Base-by-base conservation (phyloP, 2,113 vertebrate species). In the Pelobates fuscus region DNA sequence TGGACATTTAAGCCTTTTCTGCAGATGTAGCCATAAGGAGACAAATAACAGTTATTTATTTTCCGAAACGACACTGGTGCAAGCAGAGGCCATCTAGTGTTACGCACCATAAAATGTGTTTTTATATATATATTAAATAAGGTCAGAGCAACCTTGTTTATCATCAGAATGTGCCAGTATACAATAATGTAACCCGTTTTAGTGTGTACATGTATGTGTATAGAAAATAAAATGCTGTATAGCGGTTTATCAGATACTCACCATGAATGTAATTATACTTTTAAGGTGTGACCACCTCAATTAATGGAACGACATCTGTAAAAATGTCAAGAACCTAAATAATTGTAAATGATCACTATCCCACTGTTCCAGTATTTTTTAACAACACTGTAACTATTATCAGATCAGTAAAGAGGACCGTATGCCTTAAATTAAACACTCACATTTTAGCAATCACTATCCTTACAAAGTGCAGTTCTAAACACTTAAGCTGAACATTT, bases 181-280 rank as follows among this genome's bases (percentile, higher is more conserved):
- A 73, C 71, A 81, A 81, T 70, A 78, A 73, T 80, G 82, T 80
- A 17, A 78, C 78, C 81, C 62, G 77, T 81, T 79, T 82, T 86
- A 82, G n/a, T n/a, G n/a, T 78, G 80, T 74, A 88, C 82, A 81
- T 63, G 72, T 75, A 77, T 68, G 81, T 63, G 72, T 75, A 77
- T 68, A 80, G 82, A 79, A n/a, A 86, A 84, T 78, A 79, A 61
- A 67, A 43, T 49, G 71, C 80, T 72, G 70, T 62, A 65, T 77
- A 85, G 77, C 77, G 80, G 79, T 80, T 71, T 37, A 84, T 73
- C 55, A 63, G 68, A 82, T 87, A 82, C 63, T 80, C 82, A 83
- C 87, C 82, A 82, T 82, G 82, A 78, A 76, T 49, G 44, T 57
- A 59, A 55, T 29, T 37, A 24, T 61, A 20, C 41, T 10, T 32